Evolutionary conservation across 2,113 vertebrate species (phyloP).

Genomic region (Struthio camelus): DNA sequence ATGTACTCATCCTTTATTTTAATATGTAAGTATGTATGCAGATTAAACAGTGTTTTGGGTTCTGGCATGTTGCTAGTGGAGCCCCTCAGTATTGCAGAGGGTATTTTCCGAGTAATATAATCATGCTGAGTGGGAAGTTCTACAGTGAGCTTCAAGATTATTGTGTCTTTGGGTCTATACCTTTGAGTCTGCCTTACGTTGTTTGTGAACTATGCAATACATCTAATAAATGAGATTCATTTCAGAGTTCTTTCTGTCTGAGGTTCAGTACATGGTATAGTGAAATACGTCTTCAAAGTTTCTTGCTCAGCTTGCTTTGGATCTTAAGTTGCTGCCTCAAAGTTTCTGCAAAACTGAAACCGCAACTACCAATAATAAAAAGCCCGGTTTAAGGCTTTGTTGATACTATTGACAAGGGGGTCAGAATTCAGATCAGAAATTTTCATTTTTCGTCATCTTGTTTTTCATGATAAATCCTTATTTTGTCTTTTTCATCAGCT

Average conservation of each 20-base stretch:
- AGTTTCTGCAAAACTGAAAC: not conserved
- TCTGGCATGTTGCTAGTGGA: not conserved
- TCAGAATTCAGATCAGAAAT: not conserved
- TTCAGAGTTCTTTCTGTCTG: not conserved
- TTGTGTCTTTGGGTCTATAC: not conserved
- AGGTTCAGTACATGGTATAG: not conserved
- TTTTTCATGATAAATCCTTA: not conserved
- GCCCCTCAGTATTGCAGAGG: not conserved
- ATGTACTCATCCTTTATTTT: not conserved
- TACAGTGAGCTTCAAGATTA: accelerated
- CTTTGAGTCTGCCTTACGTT: not conserved
- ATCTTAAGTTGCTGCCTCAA: not conserved
- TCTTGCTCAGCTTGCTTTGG: not conserved
- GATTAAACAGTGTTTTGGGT: not conserved
- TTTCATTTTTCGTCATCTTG: not conserved
- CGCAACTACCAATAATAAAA: not conserved
- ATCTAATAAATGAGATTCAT: not conserved
- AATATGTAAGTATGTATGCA: not conserved
- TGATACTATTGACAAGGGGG: not conserved
- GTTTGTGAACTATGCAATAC: not conserved
- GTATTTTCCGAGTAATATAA: not conserved
- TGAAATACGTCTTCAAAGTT: not conserved
- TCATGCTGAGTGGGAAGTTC: not conserved
- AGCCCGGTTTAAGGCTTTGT: not conserved
- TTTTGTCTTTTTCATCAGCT: not conserved